Evolutionary conservation across 2,888 invertebrate genomes (phyloP).

Genomic region (Lasioglossum malachurum): DNA sequence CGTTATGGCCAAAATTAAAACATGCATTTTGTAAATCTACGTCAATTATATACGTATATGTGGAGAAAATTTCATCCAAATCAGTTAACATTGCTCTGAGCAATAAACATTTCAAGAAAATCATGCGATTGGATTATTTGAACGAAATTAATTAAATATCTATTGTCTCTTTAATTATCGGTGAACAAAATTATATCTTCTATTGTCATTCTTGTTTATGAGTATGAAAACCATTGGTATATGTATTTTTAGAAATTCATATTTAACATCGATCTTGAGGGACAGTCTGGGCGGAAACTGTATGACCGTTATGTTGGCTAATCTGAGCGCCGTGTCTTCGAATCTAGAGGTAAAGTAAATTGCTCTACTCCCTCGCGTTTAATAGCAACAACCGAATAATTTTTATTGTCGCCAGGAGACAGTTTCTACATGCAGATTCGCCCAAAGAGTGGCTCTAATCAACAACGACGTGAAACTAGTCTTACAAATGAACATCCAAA

Average conservation of each 20-base stretch:
- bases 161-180: too few relatives aligned
- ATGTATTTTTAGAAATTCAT: slow-evolving; percentile 85
- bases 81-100: too few relatives aligned
- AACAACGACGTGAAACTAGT: slow-evolving; percentile 85
- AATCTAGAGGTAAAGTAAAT: slow-evolving; percentile 79
- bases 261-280: slow-evolving; percentile 86
- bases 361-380: not conserved
- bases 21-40: too few relatives aligned
- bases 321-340: slow-evolving; percentile 79
- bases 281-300: slow-evolving; percentile 87
- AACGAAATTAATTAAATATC: too few relatives aligned
- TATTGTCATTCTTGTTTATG: not conserved
- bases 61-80: too few relatives aligned
- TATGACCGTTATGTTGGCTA: slow-evolving; percentile 86
- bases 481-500: slow-evolving; percentile 83
- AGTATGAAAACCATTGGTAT: not conserved
- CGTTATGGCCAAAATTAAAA: too few relatives aligned
- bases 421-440: slow-evolving; percentile 86
- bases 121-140: too few relatives aligned
- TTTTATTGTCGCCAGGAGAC: slow-evolving; percentile 84
- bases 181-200: not conserved
- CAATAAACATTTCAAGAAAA: too few relatives aligned
- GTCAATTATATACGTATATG: too few relatives aligned
- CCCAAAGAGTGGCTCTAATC: slow-evolving; percentile 86
- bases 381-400: not conserved